These are phyloP conservation scores for Rafetus swinhoei DNA, from an alignment of 2,113 vertebrate species.

Conservation along the genomic window DNA sequence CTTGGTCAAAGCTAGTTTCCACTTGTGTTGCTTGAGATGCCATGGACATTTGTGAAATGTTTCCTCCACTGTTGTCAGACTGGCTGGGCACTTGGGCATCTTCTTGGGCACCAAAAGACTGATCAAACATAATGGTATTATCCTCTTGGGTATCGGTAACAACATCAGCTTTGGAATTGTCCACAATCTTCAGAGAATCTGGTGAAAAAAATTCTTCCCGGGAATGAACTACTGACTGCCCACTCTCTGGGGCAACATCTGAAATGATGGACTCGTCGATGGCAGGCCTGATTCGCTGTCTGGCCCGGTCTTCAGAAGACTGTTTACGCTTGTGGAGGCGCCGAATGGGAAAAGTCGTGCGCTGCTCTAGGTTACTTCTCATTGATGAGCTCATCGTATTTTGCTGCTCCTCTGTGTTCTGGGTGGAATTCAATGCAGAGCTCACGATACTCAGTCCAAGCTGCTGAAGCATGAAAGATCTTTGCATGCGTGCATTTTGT, in stretches of 20 bases:
- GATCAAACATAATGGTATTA: slow-evolving; percentile 77
- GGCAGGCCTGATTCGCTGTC: slow-evolving; percentile 85
- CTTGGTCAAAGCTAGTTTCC: slow-evolving; percentile 81
- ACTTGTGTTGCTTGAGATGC: slow-evolving; percentile 76
- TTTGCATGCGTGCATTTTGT: slow-evolving; percentile 89
- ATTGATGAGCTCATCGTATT: slow-evolving; percentile 72
- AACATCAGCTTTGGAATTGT: slow-evolving; percentile 83
- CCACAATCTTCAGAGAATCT: slow-evolving; percentile 90
- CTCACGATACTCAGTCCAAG: slow-evolving; percentile 94
- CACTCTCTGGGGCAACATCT: slow-evolving; percentile 65
- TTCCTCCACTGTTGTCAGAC: slow-evolving; percentile 86
- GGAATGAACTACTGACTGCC: slow-evolving; percentile 71
- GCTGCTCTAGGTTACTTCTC: slow-evolving; percentile 83
- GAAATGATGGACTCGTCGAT: slow-evolving; percentile 80
- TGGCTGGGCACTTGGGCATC: slow-evolving; percentile 97
- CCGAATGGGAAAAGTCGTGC: slow-evolving; percentile 86
- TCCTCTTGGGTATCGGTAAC: slow-evolving; percentile 77
- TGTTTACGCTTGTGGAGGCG: slow-evolving; percentile 95
- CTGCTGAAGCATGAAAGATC: slow-evolving; percentile 96
- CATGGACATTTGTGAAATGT: slow-evolving; percentile 80
- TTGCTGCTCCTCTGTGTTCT: slow-evolving; percentile 73
- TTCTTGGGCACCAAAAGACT: slow-evolving; percentile 84
- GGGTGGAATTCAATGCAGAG: slow-evolving; percentile 86
- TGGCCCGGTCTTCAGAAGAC: slow-evolving; percentile 87
- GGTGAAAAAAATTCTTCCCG: slow-evolving; percentile 87